Conservation (phyloP, 2,797 vertebrate genomes). For the Gorsachius magnificus region DNA sequence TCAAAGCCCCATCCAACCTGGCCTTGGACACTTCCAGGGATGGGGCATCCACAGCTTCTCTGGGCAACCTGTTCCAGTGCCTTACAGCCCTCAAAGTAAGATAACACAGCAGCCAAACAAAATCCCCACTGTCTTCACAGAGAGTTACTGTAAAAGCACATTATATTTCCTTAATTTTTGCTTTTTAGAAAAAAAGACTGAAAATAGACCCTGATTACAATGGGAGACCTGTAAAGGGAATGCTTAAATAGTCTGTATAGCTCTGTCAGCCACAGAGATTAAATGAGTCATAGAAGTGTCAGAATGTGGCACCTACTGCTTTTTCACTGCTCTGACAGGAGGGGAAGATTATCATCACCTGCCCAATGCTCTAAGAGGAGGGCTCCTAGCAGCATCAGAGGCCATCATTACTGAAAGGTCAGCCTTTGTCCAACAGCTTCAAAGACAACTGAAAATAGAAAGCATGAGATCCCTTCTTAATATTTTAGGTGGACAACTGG, state of each 20-base stretch:
- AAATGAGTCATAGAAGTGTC: background rate
- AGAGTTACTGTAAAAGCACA: too few relatives aligned
- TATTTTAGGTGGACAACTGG: background rate
- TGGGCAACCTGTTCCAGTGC: too few relatives aligned
- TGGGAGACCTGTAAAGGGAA: too few relatives aligned
- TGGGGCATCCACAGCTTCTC: too few relatives aligned
- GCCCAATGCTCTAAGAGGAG: background rate
- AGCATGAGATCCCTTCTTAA: background rate
- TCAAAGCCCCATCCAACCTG: too few relatives aligned
- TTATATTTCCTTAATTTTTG: too few relatives aligned
- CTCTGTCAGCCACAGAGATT: background rate
- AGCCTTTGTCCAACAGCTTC: background rate
- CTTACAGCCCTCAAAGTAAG: too few relatives aligned
- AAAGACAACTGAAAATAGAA: background rate
- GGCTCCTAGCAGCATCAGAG: background rate
- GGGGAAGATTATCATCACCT: background rate
- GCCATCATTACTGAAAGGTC: background rate
- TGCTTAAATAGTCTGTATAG: background rate
- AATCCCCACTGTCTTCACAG: too few relatives aligned
- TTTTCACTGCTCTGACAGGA: background rate
- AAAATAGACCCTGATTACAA: too few relatives aligned
- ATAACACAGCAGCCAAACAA: too few relatives aligned
- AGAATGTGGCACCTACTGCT: background rate
- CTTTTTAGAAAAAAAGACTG: too few relatives aligned
- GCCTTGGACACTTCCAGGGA: too few relatives aligned